Evolutionary conservation across 2,797 vertebrate genomes (phyloP).

Genomic region (Eleutherodactylus coqui): DNA sequence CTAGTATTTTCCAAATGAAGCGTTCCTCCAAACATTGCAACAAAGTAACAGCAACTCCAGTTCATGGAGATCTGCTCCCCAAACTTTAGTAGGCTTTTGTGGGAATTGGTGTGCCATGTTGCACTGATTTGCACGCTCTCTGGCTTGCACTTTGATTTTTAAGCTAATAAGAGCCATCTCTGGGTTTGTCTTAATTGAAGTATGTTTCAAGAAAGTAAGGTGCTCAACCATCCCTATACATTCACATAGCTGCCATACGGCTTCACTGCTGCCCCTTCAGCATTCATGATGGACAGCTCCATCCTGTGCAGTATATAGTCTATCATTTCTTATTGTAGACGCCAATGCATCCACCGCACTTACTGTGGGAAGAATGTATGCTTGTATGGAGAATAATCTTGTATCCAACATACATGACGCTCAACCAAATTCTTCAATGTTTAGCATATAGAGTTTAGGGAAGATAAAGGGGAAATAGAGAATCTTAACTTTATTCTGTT

Average conservation of each 20-base stretch:
- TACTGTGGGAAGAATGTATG: slow-evolving; percentile 5
- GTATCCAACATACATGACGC: not conserved
- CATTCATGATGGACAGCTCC: slow-evolving; percentile 21
- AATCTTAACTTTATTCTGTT: not conserved
- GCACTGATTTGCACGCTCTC: slow-evolving; percentile 22
- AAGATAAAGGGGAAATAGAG: not conserved
- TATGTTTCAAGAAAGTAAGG: slow-evolving; percentile 16
- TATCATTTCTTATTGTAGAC: slow-evolving; percentile 28
- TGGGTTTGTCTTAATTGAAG: slow-evolving; percentile 1
- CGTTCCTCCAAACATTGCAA: not conserved
- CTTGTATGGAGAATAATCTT: slow-evolving; percentile 12
- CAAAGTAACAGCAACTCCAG: not conserved
- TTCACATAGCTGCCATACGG: not conserved
- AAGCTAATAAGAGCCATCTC: not conserved
- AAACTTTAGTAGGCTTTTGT: slow-evolving; percentile 6
- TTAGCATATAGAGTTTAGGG: not conserved
- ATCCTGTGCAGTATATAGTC: slow-evolving; percentile 34
- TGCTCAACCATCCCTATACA: slow-evolving; percentile 22
- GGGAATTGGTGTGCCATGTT: not conserved
- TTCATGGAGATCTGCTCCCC: not conserved
- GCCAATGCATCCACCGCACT: slow-evolving; percentile 10
- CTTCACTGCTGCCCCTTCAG: not conserved
- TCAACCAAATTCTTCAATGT: not conserved
- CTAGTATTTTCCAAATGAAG: not conserved
- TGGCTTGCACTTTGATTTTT: slow-evolving; percentile 41